Base-by-base conservation (phyloP, 2,888 invertebrate species). In the Morpho helenor region DNA sequence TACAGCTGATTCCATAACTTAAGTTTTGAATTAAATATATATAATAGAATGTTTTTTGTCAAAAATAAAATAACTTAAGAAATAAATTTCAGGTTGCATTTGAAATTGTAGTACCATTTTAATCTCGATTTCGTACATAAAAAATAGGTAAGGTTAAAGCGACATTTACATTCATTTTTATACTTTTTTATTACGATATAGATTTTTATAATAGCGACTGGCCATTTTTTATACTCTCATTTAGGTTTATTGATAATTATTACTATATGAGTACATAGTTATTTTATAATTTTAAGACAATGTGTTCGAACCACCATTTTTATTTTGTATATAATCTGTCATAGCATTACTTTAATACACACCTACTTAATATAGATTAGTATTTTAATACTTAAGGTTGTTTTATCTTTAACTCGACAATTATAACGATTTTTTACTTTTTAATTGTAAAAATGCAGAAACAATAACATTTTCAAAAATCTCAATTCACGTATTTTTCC, bases 221-320 rank as follows among this genome's bases (percentile, higher is more conserved):
- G 64, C 68, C 57, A 59, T 59, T 61, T 16, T 51, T 61, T 57
- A 56, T 60, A 49, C 56, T 58, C 39, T 51, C 48, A 40, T 48
- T 62, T 53, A 53, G 50, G 31, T 55, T 54, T 51, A 53, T 61
- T 39, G 43, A 57, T 54, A 50, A 44, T 41, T 59, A 66, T 62
- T 52, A 52, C 48, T 44, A 60, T 55, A 52, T 54, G 63, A 66
- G 63, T 68, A 65, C 66, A 68, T 69, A 62, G 58, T 66, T 69
- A 66, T 65, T 66, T 70, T 60, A 59, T 68, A 69, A 67, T 66
- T 66, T 60, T 59, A 62, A 43, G 42, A 9, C 8, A 61, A 72
- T 77, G 77, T 79, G 78, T 84, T 82, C 76, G 75, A 73, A 80
- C 82, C 81, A 83, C 79, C 80, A 81, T 76, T 75, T 61, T 59